phyloP scores from a whole-genome alignment of 1,140 invertebrate species.

The Musca vetustissima region DNA sequence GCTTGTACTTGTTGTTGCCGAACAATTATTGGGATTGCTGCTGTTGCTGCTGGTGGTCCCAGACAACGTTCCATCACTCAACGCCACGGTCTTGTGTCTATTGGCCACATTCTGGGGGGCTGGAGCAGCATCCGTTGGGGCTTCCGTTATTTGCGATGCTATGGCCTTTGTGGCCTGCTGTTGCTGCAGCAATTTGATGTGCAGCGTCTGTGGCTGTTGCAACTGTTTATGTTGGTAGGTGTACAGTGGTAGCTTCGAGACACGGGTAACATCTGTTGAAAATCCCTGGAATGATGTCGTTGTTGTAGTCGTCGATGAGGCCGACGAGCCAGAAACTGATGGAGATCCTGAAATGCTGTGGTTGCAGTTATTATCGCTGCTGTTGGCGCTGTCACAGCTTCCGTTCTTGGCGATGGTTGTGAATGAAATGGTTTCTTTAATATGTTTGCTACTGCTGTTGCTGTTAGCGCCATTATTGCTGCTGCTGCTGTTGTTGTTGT shows the following conservation, averaged over 20 bases:
- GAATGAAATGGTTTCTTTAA: constrained; percentile 1
- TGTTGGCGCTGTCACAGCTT: neutral
- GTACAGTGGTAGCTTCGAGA: constrained; percentile 42
- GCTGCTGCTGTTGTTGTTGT: constrained; percentile 18
- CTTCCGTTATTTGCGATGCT: constrained; percentile 20
- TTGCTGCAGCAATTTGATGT: constrained; percentile 28
- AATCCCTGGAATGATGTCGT: constrained; percentile 33
- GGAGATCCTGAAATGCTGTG: neutral
- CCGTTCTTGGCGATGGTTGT: constrained; percentile 2
- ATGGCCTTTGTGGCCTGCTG: constrained; percentile 30
- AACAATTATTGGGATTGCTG: neutral
- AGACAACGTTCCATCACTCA: neutral
- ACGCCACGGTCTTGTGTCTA: neutral
- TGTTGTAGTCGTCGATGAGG: neutral
- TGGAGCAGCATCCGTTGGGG: constrained; percentile 2
- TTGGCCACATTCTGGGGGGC: constrained; percentile 15
- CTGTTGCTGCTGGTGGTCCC: no score
- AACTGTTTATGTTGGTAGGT: constrained; percentile 31
- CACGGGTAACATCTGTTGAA: constrained; percentile 48
- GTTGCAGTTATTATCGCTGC: constrained; percentile 12
- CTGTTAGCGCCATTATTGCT: constrained; percentile 10
- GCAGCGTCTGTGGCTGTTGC: constrained; percentile 30
- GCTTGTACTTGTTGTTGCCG: neutral
- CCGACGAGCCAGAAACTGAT: constrained; percentile 4
- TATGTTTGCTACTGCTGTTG: constrained; percentile 6